phyloP scores from a whole-genome alignment of 1,140 invertebrate species.

The Drosophila kepulauana region DNA sequence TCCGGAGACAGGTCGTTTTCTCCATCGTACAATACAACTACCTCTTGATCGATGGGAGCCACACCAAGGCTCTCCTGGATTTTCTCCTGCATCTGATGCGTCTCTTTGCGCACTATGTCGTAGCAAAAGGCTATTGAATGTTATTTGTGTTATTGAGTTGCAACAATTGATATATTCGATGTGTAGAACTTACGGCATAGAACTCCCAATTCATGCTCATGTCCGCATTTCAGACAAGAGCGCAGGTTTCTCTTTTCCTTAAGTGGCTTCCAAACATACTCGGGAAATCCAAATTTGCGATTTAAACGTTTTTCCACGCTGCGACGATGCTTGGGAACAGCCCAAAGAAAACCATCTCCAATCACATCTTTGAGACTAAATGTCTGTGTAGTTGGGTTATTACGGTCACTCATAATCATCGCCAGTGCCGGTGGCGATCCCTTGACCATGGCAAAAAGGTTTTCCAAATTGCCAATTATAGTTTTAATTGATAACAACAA shows the following conservation, averaged over 20 bases:
- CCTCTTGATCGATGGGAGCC: conserved; percentile 92
- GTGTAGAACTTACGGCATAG: conserved; percentile 93
- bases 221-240: conserved; percentile 92
- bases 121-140: conserved; percentile 90
- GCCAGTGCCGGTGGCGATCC: conserved; percentile 57
- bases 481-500: conserved; percentile 64
- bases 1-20: conserved; percentile 88
- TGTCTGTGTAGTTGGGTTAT: conserved; percentile 25
- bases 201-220: conserved; percentile 90
- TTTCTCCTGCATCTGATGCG: conserved; percentile 90
- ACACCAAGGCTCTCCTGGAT: conserved; percentile 90
- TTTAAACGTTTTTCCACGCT: conserved; percentile 90
- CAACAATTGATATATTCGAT: conserved; percentile 39
- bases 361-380: conserved; percentile 88
- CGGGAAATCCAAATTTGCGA: conserved; percentile 89
- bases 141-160: neutral
- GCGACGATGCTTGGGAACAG: conserved; percentile 91
- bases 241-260: conserved; percentile 90
- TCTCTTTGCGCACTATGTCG: conserved; percentile 91
- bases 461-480: conserved; percentile 53
- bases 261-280: conserved; percentile 89
- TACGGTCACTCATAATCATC: conserved; percentile 49
- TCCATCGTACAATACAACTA: conserved; percentile 93
- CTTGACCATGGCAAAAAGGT: conserved; percentile 43
- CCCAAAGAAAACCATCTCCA: conserved; percentile 92